These are phyloP conservation scores for human (Homo sapiens) DNA, from an alignment of 2,113 vertebrate genomes.

Conservation along the genomic window DNA sequence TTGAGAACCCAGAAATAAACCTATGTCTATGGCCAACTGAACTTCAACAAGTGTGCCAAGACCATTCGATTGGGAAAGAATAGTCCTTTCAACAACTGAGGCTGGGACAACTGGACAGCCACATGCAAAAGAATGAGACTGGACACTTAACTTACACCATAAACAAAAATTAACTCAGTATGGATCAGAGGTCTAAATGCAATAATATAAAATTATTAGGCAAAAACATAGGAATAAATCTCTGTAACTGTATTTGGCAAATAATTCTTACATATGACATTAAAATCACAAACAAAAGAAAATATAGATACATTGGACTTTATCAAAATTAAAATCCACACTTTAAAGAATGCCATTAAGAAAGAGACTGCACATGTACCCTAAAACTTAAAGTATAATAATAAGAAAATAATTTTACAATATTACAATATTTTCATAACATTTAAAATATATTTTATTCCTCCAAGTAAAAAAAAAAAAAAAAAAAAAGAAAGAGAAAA, in stretches of 20 bases:
- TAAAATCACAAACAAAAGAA: neutral
- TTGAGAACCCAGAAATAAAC: neutral
- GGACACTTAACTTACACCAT: neutral
- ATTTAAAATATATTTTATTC: too few relatives aligned
- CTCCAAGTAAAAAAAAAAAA: too few relatives aligned
- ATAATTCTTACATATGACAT: neutral
- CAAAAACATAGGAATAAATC: neutral
- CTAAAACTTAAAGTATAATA: too few relatives aligned
- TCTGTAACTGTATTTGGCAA: neutral
- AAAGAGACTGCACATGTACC: neutral
- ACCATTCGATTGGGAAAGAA: neutral
- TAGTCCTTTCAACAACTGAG: neutral
- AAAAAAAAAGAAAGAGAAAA: neutral
- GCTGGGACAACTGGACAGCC: too few relatives aligned
- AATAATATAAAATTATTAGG: neutral
- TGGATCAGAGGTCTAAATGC: neutral
- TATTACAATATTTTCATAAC: too few relatives aligned
- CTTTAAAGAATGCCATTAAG: neutral
- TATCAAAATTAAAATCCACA: neutral
- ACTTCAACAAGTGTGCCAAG: neutral
- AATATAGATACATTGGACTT: neutral
- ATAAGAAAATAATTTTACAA: too few relatives aligned
- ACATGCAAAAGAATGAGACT: neutral
- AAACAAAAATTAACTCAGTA: neutral
- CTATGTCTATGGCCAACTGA: fast-evolving